Conservation (phyloP, 2,797 vertebrate species). For the Geotrypetes seraphini region DNA sequence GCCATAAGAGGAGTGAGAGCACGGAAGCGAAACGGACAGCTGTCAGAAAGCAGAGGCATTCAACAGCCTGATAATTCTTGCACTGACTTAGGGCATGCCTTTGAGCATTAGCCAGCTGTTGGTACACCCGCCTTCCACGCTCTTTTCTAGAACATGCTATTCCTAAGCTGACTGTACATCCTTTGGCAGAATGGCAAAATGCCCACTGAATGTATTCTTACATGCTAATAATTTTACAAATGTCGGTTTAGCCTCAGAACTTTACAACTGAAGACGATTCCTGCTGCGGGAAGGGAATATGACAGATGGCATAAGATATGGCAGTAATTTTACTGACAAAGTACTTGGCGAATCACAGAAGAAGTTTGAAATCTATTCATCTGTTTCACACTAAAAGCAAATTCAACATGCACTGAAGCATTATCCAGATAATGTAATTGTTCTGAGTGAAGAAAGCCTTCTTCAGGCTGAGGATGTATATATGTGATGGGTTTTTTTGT, state of each 20-base stretch:
- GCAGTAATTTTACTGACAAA: conserved; percentile 46
- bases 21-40: too few relatives aligned
- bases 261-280: conserved; percentile 22
- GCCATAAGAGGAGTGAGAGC: too few relatives aligned
- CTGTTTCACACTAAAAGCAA: conserved; percentile 29
- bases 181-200: not conserved
- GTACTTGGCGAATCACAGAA: conserved; percentile 29
- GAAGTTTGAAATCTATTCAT: conserved; percentile 32
- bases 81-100: not conserved
- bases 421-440: conserved; percentile 5
- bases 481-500: not conserved
- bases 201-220: not conserved
- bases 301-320: conserved; percentile 51
- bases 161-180: not conserved
- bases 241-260: conserved; percentile 34
- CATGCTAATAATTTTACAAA: conserved; percentile 27
- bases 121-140: too few relatives aligned
- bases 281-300: conserved; percentile 24
- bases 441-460: conserved; percentile 4
- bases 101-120: not conserved
- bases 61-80: not conserved
- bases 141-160: not conserved
- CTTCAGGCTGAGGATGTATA: not conserved
- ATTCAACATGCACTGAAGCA: conserved; percentile 20
- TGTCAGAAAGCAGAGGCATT: too few relatives aligned